A percentile compares a stretch with the other conserved stretches of the same genome.
Evolutionary conservation across 1,140 invertebrate species (phyloP).

Genomic region (Nasonia giraulti): DNA sequence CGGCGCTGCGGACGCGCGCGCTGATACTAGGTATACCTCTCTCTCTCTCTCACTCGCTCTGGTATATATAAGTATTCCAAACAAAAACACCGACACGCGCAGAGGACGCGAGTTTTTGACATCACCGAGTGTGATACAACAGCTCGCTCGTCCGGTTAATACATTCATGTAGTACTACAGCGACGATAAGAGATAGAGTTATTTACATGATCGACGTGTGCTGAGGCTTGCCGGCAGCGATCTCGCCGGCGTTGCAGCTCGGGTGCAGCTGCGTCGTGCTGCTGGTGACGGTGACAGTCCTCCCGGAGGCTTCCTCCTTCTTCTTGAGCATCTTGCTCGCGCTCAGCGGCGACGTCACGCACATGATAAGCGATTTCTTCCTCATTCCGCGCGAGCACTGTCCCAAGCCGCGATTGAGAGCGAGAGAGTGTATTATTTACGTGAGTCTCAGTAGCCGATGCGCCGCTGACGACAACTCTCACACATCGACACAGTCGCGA

Average conservation of each 20-base stretch:
- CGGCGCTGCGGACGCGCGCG: slow-evolving; percentile 3
- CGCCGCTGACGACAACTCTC: not conserved
- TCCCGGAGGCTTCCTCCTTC: slow-evolving; percentile 61
- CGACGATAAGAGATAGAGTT: slow-evolving; percentile 16
- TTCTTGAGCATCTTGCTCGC: slow-evolving; percentile 69
- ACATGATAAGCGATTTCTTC: slow-evolving; percentile 59
- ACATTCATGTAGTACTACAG: too few species aligned
- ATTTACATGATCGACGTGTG: slow-evolving; percentile 74
- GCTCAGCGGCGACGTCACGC: slow-evolving; percentile 69
- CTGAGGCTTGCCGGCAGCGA: slow-evolving; percentile 60
- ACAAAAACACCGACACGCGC: not conserved
- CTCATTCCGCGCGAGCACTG: slow-evolving; percentile 16
- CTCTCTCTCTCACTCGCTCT: not conserved
- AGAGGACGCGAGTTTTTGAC: not conserved
- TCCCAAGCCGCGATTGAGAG: not conserved
- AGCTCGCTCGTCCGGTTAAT: too few species aligned
- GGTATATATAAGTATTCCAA: not conserved
- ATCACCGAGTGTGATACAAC: not conserved
- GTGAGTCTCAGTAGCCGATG: not conserved
- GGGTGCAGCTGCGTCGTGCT: slow-evolving; percentile 41
- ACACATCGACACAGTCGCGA: not conserved
- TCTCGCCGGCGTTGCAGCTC: slow-evolving; percentile 31
- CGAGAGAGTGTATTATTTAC: not conserved
- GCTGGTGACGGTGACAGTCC: slow-evolving; percentile 61
- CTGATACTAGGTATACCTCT: not conserved